Conservation (phyloP, 2,888 invertebrate genomes). For the Spisula solida region DNA sequence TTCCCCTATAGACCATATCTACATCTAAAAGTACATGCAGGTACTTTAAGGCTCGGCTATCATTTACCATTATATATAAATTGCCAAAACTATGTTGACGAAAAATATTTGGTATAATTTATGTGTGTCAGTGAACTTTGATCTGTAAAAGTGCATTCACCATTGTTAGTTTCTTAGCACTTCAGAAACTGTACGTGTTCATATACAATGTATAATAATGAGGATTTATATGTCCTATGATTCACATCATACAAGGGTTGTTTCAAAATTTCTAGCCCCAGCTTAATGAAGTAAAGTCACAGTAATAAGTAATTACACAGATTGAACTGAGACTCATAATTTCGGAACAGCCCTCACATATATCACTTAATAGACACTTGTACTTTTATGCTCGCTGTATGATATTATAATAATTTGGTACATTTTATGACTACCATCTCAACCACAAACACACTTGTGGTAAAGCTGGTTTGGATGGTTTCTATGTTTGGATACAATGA, state of each 20-base stretch:
- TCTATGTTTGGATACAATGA: neutral
- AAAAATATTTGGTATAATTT: neutral
- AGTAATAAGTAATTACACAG: too few relatives aligned
- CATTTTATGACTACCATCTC: neutral
- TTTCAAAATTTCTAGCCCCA: too few relatives aligned
- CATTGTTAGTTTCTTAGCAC: neutral
- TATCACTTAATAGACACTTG: neutral
- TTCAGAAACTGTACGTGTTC: neutral
- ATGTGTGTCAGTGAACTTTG: neutral
- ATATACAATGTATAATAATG: neutral
- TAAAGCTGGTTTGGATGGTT: neutral
- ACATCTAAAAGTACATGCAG: neutral
- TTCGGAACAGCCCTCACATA: neutral
- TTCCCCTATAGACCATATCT: neutral
- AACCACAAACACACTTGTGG: conserved; percentile 1
- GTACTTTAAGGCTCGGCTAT: neutral
- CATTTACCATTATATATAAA: neutral
- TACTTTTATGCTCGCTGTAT: neutral
- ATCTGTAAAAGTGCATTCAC: neutral
- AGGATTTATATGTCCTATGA: neutral
- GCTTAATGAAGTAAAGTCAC: too few relatives aligned
- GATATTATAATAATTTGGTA: neutral
- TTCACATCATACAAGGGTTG: neutral
- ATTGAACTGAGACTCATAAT: too few relatives aligned
- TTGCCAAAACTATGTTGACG: neutral